Evolutionary conservation across 1,140 invertebrate species (phyloP).

Genomic region (Varroa destructor): DNA sequence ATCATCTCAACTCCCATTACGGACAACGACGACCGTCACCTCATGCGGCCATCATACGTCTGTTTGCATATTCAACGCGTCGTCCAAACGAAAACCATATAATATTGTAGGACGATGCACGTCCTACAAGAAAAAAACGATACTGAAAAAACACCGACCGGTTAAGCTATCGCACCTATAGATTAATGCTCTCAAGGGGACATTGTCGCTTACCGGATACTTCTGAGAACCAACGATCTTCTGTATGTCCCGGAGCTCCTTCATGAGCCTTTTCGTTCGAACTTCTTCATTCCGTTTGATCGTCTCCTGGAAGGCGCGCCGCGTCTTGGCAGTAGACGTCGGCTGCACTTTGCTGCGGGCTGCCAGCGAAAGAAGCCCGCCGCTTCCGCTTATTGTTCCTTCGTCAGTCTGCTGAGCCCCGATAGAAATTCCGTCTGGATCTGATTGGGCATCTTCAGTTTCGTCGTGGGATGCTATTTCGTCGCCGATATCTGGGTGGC

Average conservation of each 20-base stretch:
- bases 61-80: too few species aligned
- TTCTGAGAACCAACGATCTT: conserved; percentile 40
- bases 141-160: too few species aligned
- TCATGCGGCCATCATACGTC: too few species aligned
- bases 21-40: too few species aligned
- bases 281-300: conserved; percentile 44
- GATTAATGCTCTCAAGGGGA: too few species aligned
- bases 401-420: neutral
- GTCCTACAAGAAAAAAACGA: too few species aligned
- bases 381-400: neutral
- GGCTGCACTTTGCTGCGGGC: conserved; percentile 12
- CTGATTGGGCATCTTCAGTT: neutral
- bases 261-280: conserved; percentile 69
- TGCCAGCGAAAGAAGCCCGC: neutral
- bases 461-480: neutral
- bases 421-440: neutral
- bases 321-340: conserved; percentile 15
- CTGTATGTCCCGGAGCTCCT: conserved; percentile 69
- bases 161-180: too few species aligned
- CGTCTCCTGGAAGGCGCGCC: conserved; percentile 18
- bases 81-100: too few species aligned
- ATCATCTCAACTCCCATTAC: too few species aligned
- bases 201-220: conserved; percentile 40
- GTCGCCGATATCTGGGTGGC: neutral
- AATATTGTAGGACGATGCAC: too few species aligned